Percentiles rank a stretch among this genome's conserved stretches.
Evolutionary conservation across 2,888 invertebrate species (phyloP).

Genomic region (Diabrotica balteata): DNA sequence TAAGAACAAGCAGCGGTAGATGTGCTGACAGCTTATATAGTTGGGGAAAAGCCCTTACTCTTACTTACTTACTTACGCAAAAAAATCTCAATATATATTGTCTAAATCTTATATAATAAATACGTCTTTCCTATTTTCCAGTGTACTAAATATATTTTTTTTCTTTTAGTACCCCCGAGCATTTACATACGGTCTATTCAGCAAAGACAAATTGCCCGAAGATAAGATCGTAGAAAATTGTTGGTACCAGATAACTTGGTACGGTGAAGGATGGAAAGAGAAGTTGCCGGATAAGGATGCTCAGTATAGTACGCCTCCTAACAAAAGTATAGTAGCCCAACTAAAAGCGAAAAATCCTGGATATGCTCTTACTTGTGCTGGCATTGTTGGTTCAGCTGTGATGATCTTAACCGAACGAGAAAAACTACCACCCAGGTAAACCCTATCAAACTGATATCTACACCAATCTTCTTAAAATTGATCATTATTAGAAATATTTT

Average conservation of each 20-base stretch:
- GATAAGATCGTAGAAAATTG: slow-evolving; percentile 67
- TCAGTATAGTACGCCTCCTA: slow-evolving; percentile 62
- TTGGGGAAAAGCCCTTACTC: no score
- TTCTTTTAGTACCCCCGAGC: slow-evolving; percentile 39
- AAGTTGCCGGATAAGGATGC: slow-evolving; percentile 66
- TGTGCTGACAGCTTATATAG: no score
- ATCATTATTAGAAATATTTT: neutral
- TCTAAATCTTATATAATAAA: no score
- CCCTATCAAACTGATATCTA: slow-evolving; percentile 51
- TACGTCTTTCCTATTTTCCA: no score
- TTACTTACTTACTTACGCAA: no score
- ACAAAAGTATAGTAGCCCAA: slow-evolving; percentile 70
- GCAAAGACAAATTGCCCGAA: slow-evolving; percentile 42
- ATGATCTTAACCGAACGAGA: slow-evolving; percentile 77
- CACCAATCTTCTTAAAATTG: neutral
- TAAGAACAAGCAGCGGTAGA: no score
- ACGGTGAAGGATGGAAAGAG: slow-evolving; percentile 81
- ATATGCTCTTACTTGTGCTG: slow-evolving; percentile 82
- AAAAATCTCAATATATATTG: no score
- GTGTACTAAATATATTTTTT: neutral
- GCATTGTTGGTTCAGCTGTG: slow-evolving; percentile 75
- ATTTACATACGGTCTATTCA: slow-evolving; percentile 31
- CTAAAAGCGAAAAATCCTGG: slow-evolving; percentile 77
- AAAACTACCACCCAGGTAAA: slow-evolving; percentile 69
- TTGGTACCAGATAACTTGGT: slow-evolving; percentile 72